Evolutionary conservation across 2,888 invertebrate genomes (phyloP).

Genomic region (Rhimphoctona megacephalus): DNA sequence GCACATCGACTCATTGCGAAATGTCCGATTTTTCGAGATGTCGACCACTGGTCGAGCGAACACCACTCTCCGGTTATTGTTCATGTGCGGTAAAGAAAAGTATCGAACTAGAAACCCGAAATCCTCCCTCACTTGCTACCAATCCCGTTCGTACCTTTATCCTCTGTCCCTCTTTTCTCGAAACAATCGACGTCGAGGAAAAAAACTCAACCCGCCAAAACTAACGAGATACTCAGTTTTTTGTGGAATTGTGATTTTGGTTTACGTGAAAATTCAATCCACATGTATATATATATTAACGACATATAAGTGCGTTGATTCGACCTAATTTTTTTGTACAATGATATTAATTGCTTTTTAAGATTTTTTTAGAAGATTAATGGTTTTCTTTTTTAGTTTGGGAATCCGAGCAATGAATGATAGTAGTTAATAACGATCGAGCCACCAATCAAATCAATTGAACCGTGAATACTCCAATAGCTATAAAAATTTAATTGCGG

Average conservation of each 20-base stretch:
- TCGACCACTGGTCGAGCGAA: constrained; percentile 57
- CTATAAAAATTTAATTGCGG: constrained; percentile 19
- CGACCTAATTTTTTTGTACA: not conserved
- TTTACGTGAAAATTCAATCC: not conserved
- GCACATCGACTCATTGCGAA: constrained; percentile 47
- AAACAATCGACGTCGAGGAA: constrained; percentile 1
- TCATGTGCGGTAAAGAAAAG: constrained; percentile 43
- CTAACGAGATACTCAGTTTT: constrained; percentile 8
- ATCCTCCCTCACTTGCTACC: not conserved
- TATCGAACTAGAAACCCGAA: constrained; percentile 43
- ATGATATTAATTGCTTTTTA: not conserved
- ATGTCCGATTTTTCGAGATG: constrained; percentile 60
- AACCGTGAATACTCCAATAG: not conserved
- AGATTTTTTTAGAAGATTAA: not conserved
- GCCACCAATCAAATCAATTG: not conserved
- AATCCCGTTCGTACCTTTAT: constrained; percentile 1
- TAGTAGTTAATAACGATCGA: not conserved
- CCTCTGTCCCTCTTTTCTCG: not conserved
- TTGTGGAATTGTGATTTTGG: not conserved
- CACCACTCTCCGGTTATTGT: constrained; percentile 56
- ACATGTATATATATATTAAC: not conserved
- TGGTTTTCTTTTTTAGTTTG: not conserved
- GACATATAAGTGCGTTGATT: not conserved
- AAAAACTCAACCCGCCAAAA: not conserved
- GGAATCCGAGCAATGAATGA: not conserved